phyloP scores from a whole-genome alignment of 2,888 invertebrate species.

The Perizoma flavofasciatum region DNA sequence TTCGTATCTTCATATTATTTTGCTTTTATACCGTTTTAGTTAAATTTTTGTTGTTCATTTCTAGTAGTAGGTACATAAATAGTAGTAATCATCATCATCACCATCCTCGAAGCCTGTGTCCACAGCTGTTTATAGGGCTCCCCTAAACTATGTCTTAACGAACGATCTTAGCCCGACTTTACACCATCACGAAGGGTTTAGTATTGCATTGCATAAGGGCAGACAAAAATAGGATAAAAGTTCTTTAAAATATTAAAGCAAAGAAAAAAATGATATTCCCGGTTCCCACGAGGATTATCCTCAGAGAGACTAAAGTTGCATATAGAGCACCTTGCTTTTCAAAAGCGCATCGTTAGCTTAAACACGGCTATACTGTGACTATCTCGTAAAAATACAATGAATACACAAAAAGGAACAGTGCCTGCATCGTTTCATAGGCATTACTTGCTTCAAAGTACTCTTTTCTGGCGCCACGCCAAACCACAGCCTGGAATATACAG shows the following conservation, averaged over 20 bases:
- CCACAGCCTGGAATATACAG: slow-evolving; percentile 28
- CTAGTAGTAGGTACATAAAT: no score
- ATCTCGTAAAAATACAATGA: slow-evolving; percentile 42
- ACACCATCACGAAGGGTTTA: no score
- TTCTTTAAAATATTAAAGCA: not conserved
- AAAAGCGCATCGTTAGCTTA: slow-evolving; percentile 36
- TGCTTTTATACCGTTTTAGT: no score
- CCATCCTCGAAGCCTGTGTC: no score
- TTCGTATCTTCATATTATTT: no score
- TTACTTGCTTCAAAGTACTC: slow-evolving; percentile 35
- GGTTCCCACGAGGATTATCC: slow-evolving; percentile 12
- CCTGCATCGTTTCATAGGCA: slow-evolving; percentile 36
- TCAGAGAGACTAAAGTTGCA: slow-evolving; percentile 7
- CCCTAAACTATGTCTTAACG: no score
- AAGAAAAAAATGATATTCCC: not conserved
- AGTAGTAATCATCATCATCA: no score
- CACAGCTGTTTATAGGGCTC: no score
- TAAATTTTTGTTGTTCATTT: no score
- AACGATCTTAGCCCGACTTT: no score
- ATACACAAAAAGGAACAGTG: slow-evolving; percentile 40
- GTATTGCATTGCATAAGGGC: no score
- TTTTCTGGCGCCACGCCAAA: slow-evolving; percentile 35
- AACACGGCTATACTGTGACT: slow-evolving; percentile 37
- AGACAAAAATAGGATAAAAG: no score
- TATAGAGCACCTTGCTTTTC: slow-evolving; percentile 16